A percentile compares a stretch with the other conserved stretches of the same genome.
phyloP scores from a whole-genome alignment of 1,140 invertebrate genomes.

The Temnothorax longispinosus region DNA sequence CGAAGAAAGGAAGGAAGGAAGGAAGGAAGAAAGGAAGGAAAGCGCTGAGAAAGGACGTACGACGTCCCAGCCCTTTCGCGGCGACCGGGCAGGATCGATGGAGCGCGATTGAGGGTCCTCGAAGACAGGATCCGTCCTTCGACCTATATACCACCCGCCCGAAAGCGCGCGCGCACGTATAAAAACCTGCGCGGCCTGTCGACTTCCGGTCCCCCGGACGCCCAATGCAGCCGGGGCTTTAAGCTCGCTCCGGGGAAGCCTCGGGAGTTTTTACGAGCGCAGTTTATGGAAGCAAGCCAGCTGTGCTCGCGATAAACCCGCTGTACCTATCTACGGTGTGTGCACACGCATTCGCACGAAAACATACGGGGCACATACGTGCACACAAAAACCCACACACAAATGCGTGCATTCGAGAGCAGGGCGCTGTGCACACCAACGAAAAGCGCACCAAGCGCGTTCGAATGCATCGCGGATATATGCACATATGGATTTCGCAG shows the following conservation, averaged over 20 bases:
- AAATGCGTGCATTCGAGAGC: not conserved
- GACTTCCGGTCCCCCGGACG: conserved; percentile 42
- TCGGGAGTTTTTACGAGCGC: conserved; percentile 68
- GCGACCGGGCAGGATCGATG: conserved; percentile 60
- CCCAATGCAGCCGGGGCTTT: conserved; percentile 38
- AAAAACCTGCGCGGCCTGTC: conserved; percentile 8
- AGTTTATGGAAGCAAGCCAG: conserved; percentile 68
- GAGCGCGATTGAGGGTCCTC: conserved; percentile 61
- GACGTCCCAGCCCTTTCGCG: conserved; percentile 23
- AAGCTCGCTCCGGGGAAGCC: conserved; percentile 44
- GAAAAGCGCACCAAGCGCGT: not conserved
- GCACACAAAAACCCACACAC: not conserved
- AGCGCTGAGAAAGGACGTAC: not conserved
- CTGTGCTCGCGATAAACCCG: conserved; percentile 68
- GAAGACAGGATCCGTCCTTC: conserved; percentile 52
- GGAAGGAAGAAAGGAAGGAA: not conserved
- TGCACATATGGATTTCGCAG: not conserved
- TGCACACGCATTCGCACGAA: not conserved
- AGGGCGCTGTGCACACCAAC: not conserved
- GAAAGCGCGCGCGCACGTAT: not conserved
- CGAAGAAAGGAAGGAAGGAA: not conserved
- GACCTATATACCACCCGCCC: conserved; percentile 48
- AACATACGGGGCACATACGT: not conserved
- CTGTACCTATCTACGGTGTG: not conserved
- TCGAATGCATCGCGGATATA: not conserved